Percentiles rank a stretch among this genome's conserved stretches.
Evolutionary conservation across 2,113 vertebrate genomes (phyloP).

Genomic region (Bubalus kerabau): DNA sequence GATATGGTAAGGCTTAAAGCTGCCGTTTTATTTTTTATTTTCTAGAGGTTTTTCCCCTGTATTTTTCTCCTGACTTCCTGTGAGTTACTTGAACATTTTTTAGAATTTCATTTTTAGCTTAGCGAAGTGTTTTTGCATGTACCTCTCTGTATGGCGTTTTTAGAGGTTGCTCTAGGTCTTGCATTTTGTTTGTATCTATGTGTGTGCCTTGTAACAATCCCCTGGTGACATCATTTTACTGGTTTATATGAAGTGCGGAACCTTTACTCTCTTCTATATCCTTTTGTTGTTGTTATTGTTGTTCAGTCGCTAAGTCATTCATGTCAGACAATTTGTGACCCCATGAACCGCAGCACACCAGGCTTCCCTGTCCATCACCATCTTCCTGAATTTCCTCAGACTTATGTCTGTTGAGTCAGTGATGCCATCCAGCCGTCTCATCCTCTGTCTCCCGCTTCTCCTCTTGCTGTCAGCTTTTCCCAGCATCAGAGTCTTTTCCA

Average conservation of each 20-base stretch:
- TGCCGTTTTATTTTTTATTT: background rate
- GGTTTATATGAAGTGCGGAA: background rate
- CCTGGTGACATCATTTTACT: background rate
- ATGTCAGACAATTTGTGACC: accelerated
- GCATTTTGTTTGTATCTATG: accelerated
- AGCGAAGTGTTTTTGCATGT: background rate
- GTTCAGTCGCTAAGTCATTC: background rate
- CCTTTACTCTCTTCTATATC: background rate
- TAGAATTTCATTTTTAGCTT: background rate
- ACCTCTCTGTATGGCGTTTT: background rate
- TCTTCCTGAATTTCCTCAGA: background rate
- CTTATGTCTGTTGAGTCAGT: background rate
- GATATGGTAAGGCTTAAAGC: background rate
- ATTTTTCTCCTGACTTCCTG: background rate
- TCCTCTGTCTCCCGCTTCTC: background rate
- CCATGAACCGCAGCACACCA: background rate
- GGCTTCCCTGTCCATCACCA: background rate
- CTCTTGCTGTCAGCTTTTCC: background rate
- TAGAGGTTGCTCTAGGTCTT: background rate
- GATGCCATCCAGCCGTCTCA: background rate
- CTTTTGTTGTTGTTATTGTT: background rate
- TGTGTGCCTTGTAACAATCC: background rate
- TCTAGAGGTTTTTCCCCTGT: background rate
- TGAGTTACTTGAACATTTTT: background rate
- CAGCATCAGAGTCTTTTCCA: background rate